Evolutionary conservation across 2,888 invertebrate species (phyloP), one percentile per base, ranked within the genome.

Genomic region (Drosophila infuscata): DNA sequence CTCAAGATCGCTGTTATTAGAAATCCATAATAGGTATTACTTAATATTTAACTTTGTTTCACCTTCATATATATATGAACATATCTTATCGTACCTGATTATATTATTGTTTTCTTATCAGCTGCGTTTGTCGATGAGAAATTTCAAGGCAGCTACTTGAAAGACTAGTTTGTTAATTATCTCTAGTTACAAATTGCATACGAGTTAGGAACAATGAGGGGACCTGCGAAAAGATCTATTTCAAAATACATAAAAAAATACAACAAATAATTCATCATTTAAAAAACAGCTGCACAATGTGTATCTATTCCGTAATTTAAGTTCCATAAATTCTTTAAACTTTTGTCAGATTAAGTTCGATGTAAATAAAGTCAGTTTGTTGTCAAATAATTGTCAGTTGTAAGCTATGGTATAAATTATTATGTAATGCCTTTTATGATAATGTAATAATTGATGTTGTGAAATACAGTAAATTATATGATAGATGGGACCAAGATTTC

Each of bases 81-180:
- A 51, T 81, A 81, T 81, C 79, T 79, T 79, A 79, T 79, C 79
- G 30, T 17, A 71, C 49, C 56, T 72, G 81, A 60, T 65, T 29
- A 3, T 5, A 12, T n/a, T 41, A 4, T 30, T 43, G 20, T 8
- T 11, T 66, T 46, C 41, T 30, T 76, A 78, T 68, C 78, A 67
- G 36, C 51, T 59, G 69, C 48, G 15, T 25, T 41, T 35, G 61
- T 51, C 41, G 60, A 60, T 36, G 56, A 17, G 46, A 35, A 56
- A 38, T 53, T 59, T 65, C 64, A 78, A 78, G 78, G 53, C 56
- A 46, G 64, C 73, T 20, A 73, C 52, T 57, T 41, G 17, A 51
- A 43, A 38, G 3, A 6, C 36, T 49, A 65, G 60, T 57, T 12
- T 6, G 15, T 35, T 43, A 59, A 25, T 25, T 74, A 59, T 68